Evolutionary conservation across 2,797 vertebrate genomes (phyloP).

Genomic region (Tokudaia tokunoshimensis): DNA sequence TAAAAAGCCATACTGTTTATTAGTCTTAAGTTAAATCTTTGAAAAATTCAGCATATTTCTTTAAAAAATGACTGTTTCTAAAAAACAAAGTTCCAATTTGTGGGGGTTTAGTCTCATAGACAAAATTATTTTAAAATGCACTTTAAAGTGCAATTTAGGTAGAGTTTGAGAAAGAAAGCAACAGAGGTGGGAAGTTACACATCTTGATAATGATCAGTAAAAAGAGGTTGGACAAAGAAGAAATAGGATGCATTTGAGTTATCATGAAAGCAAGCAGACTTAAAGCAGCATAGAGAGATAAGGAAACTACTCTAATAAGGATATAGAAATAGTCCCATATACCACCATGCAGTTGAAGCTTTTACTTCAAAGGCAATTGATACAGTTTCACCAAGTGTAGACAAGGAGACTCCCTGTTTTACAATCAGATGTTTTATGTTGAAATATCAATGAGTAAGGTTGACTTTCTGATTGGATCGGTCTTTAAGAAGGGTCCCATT

Average conservation of each 20-base stretch:
- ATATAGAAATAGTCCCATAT: accelerated
- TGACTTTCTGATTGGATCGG: neutral
- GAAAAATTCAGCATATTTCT: neutral
- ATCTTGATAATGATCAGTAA: neutral
- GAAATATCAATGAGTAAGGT: neutral
- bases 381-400: neutral
- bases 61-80: neutral
- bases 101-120: neutral
- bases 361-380: neutral
- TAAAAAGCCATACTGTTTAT: neutral
- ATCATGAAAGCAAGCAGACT: neutral
- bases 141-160: neutral
- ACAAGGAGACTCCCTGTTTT: neutral
- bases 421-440: neutral
- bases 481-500: neutral
- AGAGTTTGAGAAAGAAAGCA: too few relatives aligned
- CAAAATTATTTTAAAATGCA: neutral
- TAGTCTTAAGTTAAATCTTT: neutral
- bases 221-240: neutral
- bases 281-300: too few relatives aligned
- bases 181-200: accelerated
- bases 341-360: neutral
- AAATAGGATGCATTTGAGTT: neutral
- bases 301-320: neutral
- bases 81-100: neutral